Base-by-base conservation (phyloP, 2,113 vertebrate genomes). In the Menura novaehollandiae region DNA sequence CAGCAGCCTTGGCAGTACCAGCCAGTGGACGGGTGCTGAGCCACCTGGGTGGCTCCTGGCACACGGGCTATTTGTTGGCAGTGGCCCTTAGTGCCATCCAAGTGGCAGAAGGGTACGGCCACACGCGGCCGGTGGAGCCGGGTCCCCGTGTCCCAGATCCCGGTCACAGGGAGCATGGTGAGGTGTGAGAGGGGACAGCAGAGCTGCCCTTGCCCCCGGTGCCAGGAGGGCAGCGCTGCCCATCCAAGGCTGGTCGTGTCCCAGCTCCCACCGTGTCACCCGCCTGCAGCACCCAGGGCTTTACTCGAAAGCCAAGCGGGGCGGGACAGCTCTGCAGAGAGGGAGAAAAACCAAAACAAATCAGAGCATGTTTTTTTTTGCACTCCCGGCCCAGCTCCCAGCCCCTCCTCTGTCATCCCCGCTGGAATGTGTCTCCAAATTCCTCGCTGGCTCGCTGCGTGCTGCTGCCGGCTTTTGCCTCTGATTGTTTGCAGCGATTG, bases 391-490 rank as follows among this genome's bases (percentile, higher is more conserved):
- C 30, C 68, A 30, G 88, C 77, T 95, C 88, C 71, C 35, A 7
- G 66, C 95, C 83, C 83, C 90, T 94, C 92, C 96, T 96, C 93
- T 94, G 95, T 92, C 96, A 90, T 95, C 83, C 88, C 88, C 15
- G 3, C 88, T 95, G 96, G 96, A 96, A 96, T 97, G 96, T 0
- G 73, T 13, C 85, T 93, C 73, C 46, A 26, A 93, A 97, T 97
- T 97, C 96, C 96, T 96, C 11, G 1, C 93, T 52, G 86, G 80
- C 96, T 95, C 26, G 0, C 76, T 95, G 93, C 96, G 44, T 96
- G 96, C 95, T 92, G 93, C 96, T 97, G 96, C 96, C 62, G 93
- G 93, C 95, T 97, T 72, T 72, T 27, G 88, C 88, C 89, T 88
- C 85, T 74, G 96, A 96, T 96, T 86, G 93, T 92, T 96, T 16